Percentiles rank a stretch among this genome's conserved stretches.
Conservation (phyloP, 2,888 invertebrate species). For the Netelia virgata region DNA sequence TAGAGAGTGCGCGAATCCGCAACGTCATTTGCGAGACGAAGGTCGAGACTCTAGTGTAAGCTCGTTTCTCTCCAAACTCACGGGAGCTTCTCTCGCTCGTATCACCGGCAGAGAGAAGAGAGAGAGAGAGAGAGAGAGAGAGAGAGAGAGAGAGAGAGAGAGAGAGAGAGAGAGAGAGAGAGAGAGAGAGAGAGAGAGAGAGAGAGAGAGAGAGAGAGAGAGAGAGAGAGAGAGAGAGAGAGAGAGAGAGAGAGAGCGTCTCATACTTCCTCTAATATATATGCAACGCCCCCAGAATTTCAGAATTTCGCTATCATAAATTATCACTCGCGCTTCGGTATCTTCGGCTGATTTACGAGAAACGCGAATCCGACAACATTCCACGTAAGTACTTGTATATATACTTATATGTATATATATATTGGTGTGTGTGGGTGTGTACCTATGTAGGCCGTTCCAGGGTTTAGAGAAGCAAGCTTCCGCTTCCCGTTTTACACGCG, state of each 20-base stretch:
- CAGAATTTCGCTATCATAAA: conserved; percentile 38
- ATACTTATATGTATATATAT: not conserved
- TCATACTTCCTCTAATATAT: conserved; percentile 5
- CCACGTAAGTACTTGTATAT: too few relatives aligned
- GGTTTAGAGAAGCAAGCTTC: too few relatives aligned
- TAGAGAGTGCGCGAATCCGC: conserved; percentile 15
- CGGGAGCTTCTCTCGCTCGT: too few relatives aligned
- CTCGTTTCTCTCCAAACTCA: conserved; percentile 7
- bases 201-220: not conserved
- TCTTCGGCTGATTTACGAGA: conserved; percentile 65
- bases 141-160: too few relatives aligned
- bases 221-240: not conserved
- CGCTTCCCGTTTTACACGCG: too few relatives aligned
- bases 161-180: not conserved
- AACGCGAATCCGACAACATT: conserved; percentile 33
- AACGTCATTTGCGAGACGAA: conserved; percentile 12
- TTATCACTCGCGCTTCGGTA: conserved; percentile 44
- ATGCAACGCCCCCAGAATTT: conserved; percentile 39
- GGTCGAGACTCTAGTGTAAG: not conserved
- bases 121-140: not conserved
- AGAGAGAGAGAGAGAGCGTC: not conserved
- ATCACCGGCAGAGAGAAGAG: not conserved
- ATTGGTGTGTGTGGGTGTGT: not conserved
- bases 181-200: not conserved
- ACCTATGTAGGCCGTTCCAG: not conserved